Evolutionary conservation across 2,888 invertebrate genomes (phyloP), one percentile per base, ranked within the genome.

Genomic region (Exephanes ischioxanthus): DNA sequence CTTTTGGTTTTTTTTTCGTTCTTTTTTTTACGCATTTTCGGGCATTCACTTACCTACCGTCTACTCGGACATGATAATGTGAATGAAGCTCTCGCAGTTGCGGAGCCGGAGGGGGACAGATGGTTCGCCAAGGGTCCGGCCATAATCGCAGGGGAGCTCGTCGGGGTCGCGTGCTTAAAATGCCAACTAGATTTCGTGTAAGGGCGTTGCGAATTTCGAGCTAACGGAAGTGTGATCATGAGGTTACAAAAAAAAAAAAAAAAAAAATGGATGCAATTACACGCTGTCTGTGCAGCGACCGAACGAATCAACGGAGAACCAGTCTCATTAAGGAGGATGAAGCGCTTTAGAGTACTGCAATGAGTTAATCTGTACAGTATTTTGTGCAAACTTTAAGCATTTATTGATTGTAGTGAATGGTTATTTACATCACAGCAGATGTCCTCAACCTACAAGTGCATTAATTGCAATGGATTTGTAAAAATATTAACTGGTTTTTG

Each of bases 51-150:
- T 26, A 84, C 80, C 81, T 73, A 80, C 72, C 68, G 66, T 67
- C 61, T 78, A 84, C 77, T 77, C 77, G 77, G 53, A 61, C 80
- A 81, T 81, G 73, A 81, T 84, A 84, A 81, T 72, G 72, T 37
- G 80, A 72, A 73, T 58, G 61, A 73, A 73, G 80, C 33, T 84
- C 55, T 51, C 33, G n/a, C 66, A 41, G 67, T 63, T 77, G 67
- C 48, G 72, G 30, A 66, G 45, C 76, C 63, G 48, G 58, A 77
- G 67, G 53, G 77, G 70, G 80, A 72, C 84, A 84, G 84, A 84
- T 84, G 84, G 84, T 72, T 41, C 72, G 30, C 26, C 48, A 19
- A 84, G 80, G 84, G 77, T 77, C 58, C 76, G 66, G 48, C 33
- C 19, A 16, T 73, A 45, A 71, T 80, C 80, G 33, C 63, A 41